A percentile compares a stretch with the other conserved stretches of the same genome.
phyloP scores from a whole-genome alignment of 2,113 vertebrate species.

The Haliaeetus leucogaster region DNA sequence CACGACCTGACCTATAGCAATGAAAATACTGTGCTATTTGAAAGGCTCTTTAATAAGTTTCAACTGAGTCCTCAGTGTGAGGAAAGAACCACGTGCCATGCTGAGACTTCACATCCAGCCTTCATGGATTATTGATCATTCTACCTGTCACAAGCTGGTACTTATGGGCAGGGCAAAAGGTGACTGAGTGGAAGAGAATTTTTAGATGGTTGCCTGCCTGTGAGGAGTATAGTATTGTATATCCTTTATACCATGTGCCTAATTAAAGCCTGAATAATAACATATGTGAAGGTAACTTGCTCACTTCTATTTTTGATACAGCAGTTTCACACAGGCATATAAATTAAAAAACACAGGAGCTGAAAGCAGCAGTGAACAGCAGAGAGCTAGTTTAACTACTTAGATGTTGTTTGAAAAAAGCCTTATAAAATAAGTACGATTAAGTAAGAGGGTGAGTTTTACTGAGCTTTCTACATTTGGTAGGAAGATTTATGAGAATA shows the following conservation, averaged over 20 bases:
- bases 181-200: not conserved
- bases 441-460: constrained; percentile 54
- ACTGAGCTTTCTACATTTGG: constrained; percentile 10
- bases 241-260: not conserved
- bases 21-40: not conserved
- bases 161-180: not conserved
- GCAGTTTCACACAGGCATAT: constrained; percentile 12
- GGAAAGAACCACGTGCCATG: not conserved
- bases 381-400: not conserved
- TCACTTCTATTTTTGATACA: constrained; percentile 1
- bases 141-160: not conserved
- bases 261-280: constrained; percentile 14
- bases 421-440: constrained; percentile 28
- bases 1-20: not conserved
- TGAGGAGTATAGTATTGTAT: not conserved
- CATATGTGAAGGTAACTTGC: not conserved
- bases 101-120: not conserved
- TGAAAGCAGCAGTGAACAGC: constrained; percentile 4
- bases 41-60: not conserved
- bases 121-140: not conserved
- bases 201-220: not conserved
- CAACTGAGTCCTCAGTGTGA: not conserved
- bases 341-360: constrained; percentile 24
- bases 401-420: not conserved
- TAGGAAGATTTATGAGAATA: constrained; percentile 69